Percentiles rank a stretch among this genome's conserved stretches.
phyloP scores from a whole-genome alignment of 1,140 invertebrate genomes.

The Lerema accius region DNA sequence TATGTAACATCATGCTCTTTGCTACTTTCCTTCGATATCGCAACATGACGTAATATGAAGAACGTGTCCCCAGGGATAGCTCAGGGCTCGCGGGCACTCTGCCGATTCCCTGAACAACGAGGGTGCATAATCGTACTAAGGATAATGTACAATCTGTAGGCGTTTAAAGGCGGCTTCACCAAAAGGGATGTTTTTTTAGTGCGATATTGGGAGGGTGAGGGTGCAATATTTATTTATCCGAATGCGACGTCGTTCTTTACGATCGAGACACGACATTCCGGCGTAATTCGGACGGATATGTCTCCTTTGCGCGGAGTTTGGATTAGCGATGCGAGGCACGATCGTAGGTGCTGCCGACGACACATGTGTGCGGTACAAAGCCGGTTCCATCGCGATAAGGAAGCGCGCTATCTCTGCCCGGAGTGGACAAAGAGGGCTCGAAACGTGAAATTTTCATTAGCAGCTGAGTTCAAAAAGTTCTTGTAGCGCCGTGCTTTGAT shows the following conservation, averaged over 20 bases:
- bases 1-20: conserved; percentile 44
- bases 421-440: conserved; percentile 67
- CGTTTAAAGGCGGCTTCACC: conserved; percentile 80
- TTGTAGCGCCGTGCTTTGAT: conserved; percentile 70
- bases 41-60: conserved; percentile 78
- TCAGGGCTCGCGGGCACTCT: conserved; percentile 70
- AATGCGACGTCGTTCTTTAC: conserved; percentile 72
- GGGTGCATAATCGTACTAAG: conserved; percentile 82
- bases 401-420: conserved; percentile 63
- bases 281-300: conserved; percentile 66
- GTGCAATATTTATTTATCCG: conserved; percentile 82
- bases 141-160: conserved; percentile 83
- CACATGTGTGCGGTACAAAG: conserved; percentile 62
- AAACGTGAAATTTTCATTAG: conserved; percentile 81
- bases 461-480: conserved; percentile 72
- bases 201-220: conserved; percentile 78
- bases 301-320: conserved; percentile 51
- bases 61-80: conserved; percentile 69
- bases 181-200: conserved; percentile 82
- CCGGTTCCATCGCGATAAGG: conserved; percentile 69
- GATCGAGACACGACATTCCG: conserved; percentile 63
- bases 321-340: conserved; percentile 73
- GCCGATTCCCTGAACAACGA: conserved; percentile 76
- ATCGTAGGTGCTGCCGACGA: conserved; percentile 53
- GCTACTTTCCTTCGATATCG: conserved; percentile 62